phyloP scores from a whole-genome alignment of 2,113 vertebrate species.

The Vulpes lagopus region DNA sequence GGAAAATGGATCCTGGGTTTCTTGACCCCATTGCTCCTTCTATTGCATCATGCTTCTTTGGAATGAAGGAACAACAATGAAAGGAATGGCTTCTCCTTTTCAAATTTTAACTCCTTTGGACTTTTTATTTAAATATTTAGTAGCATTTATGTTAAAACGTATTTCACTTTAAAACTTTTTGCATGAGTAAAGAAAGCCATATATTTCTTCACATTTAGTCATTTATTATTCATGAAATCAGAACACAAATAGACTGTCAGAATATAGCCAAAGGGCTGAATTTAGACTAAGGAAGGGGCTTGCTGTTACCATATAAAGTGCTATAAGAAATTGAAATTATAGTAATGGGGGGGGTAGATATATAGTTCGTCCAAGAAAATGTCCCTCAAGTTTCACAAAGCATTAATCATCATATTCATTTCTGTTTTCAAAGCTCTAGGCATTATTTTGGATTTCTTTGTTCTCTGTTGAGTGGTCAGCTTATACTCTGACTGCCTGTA shows the following conservation, averaged over 20 bases:
- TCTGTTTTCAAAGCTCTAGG: slow-evolving; percentile 50
- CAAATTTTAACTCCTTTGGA: slow-evolving; percentile 10
- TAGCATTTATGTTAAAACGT: slow-evolving; percentile 31
- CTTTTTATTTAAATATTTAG: not conserved
- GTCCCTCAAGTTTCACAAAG: slow-evolving; percentile 52
- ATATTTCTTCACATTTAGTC: slow-evolving; percentile 54
- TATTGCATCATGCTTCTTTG: not conserved
- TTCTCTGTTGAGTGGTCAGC: slow-evolving; percentile 60
- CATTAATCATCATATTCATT: slow-evolving; percentile 68
- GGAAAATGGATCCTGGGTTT: not conserved
- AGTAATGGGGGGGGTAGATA: slow-evolving; percentile 38
- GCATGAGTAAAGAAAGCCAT: slow-evolving; percentile 44
- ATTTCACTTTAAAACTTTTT: slow-evolving; percentile 67
- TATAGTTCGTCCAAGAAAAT: slow-evolving; percentile 62
- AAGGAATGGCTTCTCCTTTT: not conserved
- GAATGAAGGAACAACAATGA: not conserved
- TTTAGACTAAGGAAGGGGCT: slow-evolving; percentile 58
- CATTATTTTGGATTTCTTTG: slow-evolving; percentile 61
- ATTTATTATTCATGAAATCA: slow-evolving; percentile 74
- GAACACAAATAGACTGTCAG: slow-evolving; percentile 76
- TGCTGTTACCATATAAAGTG: slow-evolving; percentile 42
- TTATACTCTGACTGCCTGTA: slow-evolving; percentile 42
- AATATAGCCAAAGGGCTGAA: slow-evolving; percentile 67
- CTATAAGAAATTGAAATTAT: slow-evolving; percentile 66
- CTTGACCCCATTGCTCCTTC: not conserved